Evolutionary conservation across 2,888 invertebrate species (phyloP), one percentile per base, ranked within the genome.

Genomic region (Heliothis peltigera): DNA sequence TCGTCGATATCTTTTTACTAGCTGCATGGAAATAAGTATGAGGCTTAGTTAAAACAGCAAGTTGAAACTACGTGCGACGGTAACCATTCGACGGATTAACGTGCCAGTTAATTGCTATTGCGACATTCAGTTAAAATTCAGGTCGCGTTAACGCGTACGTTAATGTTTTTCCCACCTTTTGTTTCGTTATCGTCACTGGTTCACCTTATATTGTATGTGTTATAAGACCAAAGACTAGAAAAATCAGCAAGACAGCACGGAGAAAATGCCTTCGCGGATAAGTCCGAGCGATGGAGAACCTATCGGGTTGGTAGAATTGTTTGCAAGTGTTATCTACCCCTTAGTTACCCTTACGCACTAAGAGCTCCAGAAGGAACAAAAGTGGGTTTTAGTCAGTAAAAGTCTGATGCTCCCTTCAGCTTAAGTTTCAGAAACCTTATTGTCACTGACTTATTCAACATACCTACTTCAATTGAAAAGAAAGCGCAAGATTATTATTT

Each of bases 71-170:
- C 66, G 66, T 69, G 79, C 73, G 62, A 75, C 72, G 63, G 69
- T 57, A 60, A 54, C 69, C 54, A 67, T 70, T 67, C 46, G 47
- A 55, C 54, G 58, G 65, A 72, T 81, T 79, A 79, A 57, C 57
- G 52, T 47, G 12, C 63, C 62, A 58, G 57, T 58, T 79, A 68
- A 76, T 79, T 76, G 56, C 64, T 57, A 44, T 77, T 66, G 59
- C 61, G 63, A 71, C 62, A 71, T 59, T 62, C 61, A 35, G 59
- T 76, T 78, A 66, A 75, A 71, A 79, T 79, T 65, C 53, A 72
- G 80, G 82, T 59, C 77, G 64, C 32, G 51, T 76, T 66, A 59
- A 65, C 66, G 52, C 54, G 58, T 70, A 62, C 53, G 62, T 75
- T 32, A 53, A 64, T 58, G 58, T 64, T 67, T 32, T 62, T 73